phyloP scores from a whole-genome alignment of 1,140 invertebrate species.

The Hyles vespertilio region DNA sequence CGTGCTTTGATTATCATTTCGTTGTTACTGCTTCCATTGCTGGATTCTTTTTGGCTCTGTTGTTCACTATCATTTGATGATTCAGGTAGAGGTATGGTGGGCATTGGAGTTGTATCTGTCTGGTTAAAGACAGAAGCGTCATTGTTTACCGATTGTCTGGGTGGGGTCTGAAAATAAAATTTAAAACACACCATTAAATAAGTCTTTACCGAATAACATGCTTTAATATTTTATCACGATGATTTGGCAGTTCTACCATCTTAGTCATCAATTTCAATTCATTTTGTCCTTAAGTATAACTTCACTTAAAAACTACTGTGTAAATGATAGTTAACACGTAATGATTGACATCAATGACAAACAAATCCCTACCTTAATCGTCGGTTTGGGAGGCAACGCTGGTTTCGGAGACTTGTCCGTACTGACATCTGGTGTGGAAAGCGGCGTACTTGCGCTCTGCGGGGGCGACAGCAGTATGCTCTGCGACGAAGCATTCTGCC shows the following conservation, averaged over 20 bases:
- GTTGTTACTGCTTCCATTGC: slow-evolving; percentile 61
- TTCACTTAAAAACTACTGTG: too few relatives aligned
- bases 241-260: too few relatives aligned
- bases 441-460: slow-evolving; percentile 76
- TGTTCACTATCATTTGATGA: slow-evolving; percentile 48
- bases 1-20: slow-evolving; percentile 86
- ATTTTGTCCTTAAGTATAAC: neutral
- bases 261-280: too few relatives aligned
- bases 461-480: slow-evolving; percentile 76
- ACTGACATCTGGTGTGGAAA: slow-evolving; percentile 75
- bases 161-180: slow-evolving; percentile 57
- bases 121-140: slow-evolving; percentile 40
- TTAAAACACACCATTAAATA: neutral
- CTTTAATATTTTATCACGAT: too few relatives aligned
- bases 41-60: slow-evolving; percentile 57
- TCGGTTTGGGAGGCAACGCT: slow-evolving; percentile 85
- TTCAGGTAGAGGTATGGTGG: slow-evolving; percentile 43
- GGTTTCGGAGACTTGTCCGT: slow-evolving; percentile 78
- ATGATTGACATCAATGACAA: slow-evolving; percentile 1
- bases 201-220: neutral
- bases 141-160: slow-evolving; percentile 59
- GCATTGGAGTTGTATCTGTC: slow-evolving; percentile 41
- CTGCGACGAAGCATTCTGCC: slow-evolving; percentile 68
- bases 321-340: neutral
- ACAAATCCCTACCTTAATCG: slow-evolving; percentile 63